These are phyloP conservation scores for Cyclura pinguis DNA, from an alignment of 2,797 vertebrate species.

Conservation along the genomic window DNA sequence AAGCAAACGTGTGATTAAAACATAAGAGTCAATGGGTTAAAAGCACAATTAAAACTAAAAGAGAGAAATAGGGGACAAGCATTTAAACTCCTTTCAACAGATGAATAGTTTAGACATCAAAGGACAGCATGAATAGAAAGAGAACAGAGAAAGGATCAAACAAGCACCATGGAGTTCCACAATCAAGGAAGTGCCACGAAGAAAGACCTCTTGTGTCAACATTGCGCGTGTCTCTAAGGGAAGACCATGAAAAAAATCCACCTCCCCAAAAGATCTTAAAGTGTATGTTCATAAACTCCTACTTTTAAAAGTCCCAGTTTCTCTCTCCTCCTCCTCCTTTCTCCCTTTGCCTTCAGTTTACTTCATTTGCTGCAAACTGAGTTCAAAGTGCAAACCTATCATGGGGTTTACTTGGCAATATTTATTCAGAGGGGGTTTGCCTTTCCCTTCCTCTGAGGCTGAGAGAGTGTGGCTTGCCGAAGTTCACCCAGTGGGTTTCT, in stretches of 20 bases:
- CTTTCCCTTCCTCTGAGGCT: too few relatives aligned
- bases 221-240: not conserved
- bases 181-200: not conserved
- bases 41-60: not conserved
- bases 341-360: too few relatives aligned
- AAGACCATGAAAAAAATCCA: not conserved
- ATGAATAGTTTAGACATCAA: too few relatives aligned
- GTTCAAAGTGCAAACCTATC: too few relatives aligned
- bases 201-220: not conserved
- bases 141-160: not conserved
- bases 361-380: too few relatives aligned
- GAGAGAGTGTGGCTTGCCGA: too few relatives aligned
- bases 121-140: not conserved
- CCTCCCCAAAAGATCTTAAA: not conserved
- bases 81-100: not conserved
- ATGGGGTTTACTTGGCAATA: too few relatives aligned
- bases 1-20: not conserved
- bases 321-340: too few relatives aligned
- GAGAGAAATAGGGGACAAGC: not conserved
- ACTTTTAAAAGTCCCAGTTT: too few relatives aligned
- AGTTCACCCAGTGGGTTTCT: too few relatives aligned
- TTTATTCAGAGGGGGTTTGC: too few relatives aligned
- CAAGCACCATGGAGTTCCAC: not conserved
- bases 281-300: too few relatives aligned
- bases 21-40: not conserved